Base-by-base conservation (phyloP, 2,888 invertebrate species). In the Monochamus alternatus region DNA sequence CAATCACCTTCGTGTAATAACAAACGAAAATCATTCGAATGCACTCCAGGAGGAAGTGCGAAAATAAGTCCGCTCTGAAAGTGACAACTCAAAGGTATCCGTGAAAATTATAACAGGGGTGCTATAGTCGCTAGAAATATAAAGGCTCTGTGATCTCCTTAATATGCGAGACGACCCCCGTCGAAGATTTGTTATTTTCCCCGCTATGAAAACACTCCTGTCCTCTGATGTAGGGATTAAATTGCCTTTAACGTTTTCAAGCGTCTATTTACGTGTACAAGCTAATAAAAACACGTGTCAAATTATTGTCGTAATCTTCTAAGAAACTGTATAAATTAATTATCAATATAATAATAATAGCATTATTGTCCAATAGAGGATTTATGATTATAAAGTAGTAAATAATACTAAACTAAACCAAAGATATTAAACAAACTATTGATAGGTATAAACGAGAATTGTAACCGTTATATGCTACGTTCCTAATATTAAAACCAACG, bases 161-260 rank as follows among this genome's bases (percentile, higher is more conserved):
- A 84, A 84, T 83, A 83, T 83, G 81, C 81, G 74, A 70, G 74
- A 75, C 79, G 70, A 74, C 77, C 75, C 75, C 78, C 79, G 73
- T 69, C 59, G 80, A 80, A 81, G 82, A 83, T 84, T 84, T 84
- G 83, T 83, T 77, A 77, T 77, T 75, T 75, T 76, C 69, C 30
- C 69, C 69, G 58, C 75, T 82, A 81, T 82, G 81, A 81, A 78
- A 80, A 78, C 73, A 78, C 66, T 47, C 52, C 44, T 72, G 77
- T 59, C 55, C 72, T 72, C 73, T 74, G 73, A 58, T 60, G 67
- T 69, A 22, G 69, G 62, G 63, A 10, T 44, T 70, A 38, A 78
- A 73, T 76, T 63, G 78, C 64, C 74, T 68, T 60, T 67, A 74
- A 74, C 55, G 74, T 59, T 69, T 74, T 72, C 59, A 64, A 67